Conservation (phyloP, 2,888 invertebrate species). For the Acrobasis suavella region DNA sequence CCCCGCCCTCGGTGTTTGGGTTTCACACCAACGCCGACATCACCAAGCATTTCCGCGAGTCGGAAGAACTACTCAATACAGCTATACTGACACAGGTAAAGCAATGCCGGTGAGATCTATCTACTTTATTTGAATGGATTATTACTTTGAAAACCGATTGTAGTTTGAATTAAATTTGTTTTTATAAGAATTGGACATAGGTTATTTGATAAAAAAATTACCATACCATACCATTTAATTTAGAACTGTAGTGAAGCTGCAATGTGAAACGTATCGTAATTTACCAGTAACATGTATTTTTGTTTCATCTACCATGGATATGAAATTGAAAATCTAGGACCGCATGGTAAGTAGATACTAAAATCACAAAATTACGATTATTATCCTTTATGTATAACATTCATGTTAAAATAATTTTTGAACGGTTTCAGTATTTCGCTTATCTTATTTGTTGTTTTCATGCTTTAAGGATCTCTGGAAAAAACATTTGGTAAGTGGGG, state of each 20-base stretch:
- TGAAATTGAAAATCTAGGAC: conserved; percentile 52
- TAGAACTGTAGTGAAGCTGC: no score
- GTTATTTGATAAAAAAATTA: no score
- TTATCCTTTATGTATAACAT: neutral
- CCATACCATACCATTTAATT: no score
- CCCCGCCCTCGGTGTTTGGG: conserved; percentile 94
- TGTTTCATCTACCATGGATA: conserved; percentile 43
- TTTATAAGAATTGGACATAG: no score
- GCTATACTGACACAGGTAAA: conserved; percentile 89
- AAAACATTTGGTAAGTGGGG: conserved; percentile 64
- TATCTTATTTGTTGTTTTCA: conserved; percentile 45
- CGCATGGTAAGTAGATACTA: conserved; percentile 63
- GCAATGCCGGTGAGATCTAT: no score
- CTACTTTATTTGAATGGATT: no score
- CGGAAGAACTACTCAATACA: conserved; percentile 87
- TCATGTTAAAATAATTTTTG: neutral
- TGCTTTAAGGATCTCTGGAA: conserved; percentile 75
- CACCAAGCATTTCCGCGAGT: conserved; percentile 94
- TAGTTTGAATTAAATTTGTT: no score
- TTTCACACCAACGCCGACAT: conserved; percentile 97
- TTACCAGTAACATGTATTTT: conserved; percentile 29
- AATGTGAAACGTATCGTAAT: no score
- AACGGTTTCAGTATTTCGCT: conserved; percentile 30
- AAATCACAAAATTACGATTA: neutral
- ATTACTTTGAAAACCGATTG: no score